Evolutionary conservation across 2,888 invertebrate species (phyloP).

Genomic region (Dioctria rufipes): DNA sequence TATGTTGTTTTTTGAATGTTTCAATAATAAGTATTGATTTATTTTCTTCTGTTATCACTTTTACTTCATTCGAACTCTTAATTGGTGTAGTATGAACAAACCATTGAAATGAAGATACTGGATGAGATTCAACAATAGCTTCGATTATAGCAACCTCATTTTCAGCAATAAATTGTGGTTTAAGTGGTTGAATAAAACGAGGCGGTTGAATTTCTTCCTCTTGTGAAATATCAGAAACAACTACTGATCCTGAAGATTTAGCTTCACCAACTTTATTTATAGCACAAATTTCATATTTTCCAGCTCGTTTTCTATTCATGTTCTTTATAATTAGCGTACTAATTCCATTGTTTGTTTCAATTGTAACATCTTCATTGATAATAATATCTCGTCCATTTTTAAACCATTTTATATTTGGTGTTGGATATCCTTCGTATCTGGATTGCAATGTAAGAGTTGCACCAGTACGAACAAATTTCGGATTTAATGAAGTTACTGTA

Average conservation of each 20-base stretch:
- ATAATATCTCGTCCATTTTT: constrained; percentile 85
- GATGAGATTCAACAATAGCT: constrained; percentile 82
- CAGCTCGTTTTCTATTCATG: constrained; percentile 82
- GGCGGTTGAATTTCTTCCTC: constrained; percentile 79
- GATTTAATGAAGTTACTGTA: constrained; percentile 85
- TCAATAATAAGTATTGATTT: constrained; percentile 85
- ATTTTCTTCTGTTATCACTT: constrained; percentile 82
- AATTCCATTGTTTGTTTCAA: constrained; percentile 75
- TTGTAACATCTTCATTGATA: constrained; percentile 76
- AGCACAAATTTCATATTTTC: constrained; percentile 91
- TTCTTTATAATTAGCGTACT: constrained; percentile 79
- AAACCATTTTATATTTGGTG: constrained; percentile 86
- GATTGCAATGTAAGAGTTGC: constrained; percentile 80
- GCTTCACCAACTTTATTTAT: constrained; percentile 84
- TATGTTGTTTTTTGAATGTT: constrained; percentile 78
- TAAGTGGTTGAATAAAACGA: constrained; percentile 79
- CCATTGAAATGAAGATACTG: constrained; percentile 90
- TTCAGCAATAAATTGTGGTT: constrained; percentile 79
- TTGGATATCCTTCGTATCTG: constrained; percentile 80
- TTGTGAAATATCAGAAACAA: constrained; percentile 76
- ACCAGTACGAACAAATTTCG: constrained; percentile 80
- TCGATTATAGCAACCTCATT: constrained; percentile 87
- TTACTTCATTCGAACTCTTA: constrained; percentile 78
- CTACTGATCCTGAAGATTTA: constrained; percentile 86
- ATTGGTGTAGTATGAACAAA: constrained; percentile 83